A percentile compares a stretch with the other conserved stretches of the same genome.
Evolutionary conservation across 2,797 vertebrate species (phyloP).

Genomic region (Xenentodon cancila): DNA sequence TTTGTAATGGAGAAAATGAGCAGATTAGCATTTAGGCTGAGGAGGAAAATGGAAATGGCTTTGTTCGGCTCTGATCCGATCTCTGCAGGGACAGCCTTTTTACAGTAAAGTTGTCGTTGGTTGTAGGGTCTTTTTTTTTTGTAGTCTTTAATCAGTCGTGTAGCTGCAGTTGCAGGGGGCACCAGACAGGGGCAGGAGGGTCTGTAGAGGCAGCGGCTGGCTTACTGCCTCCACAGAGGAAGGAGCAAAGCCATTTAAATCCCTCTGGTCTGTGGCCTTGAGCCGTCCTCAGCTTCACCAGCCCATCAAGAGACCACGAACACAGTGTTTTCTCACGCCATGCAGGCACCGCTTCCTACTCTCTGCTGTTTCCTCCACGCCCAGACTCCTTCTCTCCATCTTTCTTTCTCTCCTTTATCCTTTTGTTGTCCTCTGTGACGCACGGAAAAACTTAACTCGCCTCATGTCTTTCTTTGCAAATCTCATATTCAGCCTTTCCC

Average conservation of each 20-base stretch:
- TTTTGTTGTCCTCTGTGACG: conserved; percentile 31
- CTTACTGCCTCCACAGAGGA: conserved; percentile 72
- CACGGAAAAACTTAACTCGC: conserved; percentile 29
- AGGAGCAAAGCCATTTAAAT: conserved; percentile 80
- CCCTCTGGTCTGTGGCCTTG: conserved; percentile 69
- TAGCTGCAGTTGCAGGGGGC: conserved; percentile 47
- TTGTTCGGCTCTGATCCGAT: conserved; percentile 51
- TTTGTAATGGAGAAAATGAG: conserved; percentile 57
- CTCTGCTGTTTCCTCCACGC: conserved; percentile 63
- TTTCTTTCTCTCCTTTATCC: conserved; percentile 34
- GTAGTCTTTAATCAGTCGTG: conserved; percentile 56
- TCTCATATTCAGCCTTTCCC: conserved; percentile 46
- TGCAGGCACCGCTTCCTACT: conserved; percentile 70
- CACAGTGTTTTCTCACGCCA: conserved; percentile 76
- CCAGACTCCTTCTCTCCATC: conserved; percentile 47
- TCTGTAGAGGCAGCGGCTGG: conserved; percentile 55
- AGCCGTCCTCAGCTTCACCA: conserved; percentile 68
- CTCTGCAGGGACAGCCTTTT: conserved; percentile 50
- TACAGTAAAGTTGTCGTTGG: conserved; percentile 26
- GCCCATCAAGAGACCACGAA: conserved; percentile 70
- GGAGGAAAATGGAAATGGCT: conserved; percentile 56
- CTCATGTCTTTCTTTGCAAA: conserved; percentile 38
- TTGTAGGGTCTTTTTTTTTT: conserved; percentile 25
- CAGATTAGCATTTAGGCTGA: conserved; percentile 65
- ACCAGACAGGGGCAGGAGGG: conserved; percentile 52